Conservation (phyloP, 2,797 vertebrate genomes). For the Etheostoma perlongum region DNA sequence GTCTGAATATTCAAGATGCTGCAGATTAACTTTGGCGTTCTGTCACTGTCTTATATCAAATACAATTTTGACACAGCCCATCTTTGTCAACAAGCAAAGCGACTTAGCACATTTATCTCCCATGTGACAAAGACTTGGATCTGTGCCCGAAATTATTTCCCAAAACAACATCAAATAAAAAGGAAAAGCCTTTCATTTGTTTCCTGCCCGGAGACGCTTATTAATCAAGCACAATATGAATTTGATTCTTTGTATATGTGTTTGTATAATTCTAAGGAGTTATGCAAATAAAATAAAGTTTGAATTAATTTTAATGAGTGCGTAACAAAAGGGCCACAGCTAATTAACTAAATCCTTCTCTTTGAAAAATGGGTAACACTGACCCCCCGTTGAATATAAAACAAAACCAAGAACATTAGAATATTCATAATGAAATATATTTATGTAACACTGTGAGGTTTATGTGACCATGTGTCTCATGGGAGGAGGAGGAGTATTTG, state of each 20-base stretch:
- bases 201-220: slow-evolving; percentile 58
- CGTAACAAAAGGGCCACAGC: slow-evolving; percentile 77
- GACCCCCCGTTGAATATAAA: slow-evolving; percentile 75
- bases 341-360: slow-evolving; percentile 78
- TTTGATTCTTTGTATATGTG: slow-evolving; percentile 67
- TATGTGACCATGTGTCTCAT: slow-evolving; percentile 70
- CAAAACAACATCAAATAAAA: slow-evolving; percentile 45
- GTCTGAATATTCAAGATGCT: slow-evolving; percentile 37
- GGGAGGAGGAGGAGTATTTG: slow-evolving; percentile 67
- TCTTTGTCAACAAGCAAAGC: slow-evolving; percentile 57
- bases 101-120: slow-evolving; percentile 55
- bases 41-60: slow-evolving; percentile 51
- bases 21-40: slow-evolving; percentile 40
- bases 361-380: slow-evolving; percentile 78
- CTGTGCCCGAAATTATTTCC: slow-evolving; percentile 35
- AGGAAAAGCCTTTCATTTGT: slow-evolving; percentile 50
- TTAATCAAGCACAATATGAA: slow-evolving; percentile 63
- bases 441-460: slow-evolving; percentile 75
- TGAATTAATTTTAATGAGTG: slow-evolving; percentile 80
- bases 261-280: slow-evolving; percentile 69
- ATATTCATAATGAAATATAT: slow-evolving; percentile 81
- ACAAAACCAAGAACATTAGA: slow-evolving; percentile 75
- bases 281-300: slow-evolving; percentile 79
- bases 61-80: slow-evolving; percentile 28
- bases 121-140: slow-evolving; percentile 52